Base-by-base conservation (phyloP, 2,113 vertebrate genomes). In the Saiga tatarica region DNA sequence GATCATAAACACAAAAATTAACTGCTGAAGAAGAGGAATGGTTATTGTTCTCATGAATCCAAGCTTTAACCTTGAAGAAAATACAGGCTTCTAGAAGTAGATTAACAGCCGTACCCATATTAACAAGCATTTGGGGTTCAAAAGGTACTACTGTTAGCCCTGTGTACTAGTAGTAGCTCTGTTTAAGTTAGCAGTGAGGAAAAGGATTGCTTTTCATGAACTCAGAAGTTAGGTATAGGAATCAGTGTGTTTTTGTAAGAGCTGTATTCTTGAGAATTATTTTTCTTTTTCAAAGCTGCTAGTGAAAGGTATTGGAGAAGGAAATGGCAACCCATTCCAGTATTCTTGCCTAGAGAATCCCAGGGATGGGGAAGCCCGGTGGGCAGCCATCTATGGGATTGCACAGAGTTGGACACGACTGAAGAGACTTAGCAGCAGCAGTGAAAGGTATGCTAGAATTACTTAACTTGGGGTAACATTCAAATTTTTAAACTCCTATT, bases 1-100 rank as follows among this genome's bases (percentile, higher is more conserved):
- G 52, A 74, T 79, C 13, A 97, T 26, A n/a, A 97, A 94, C 36
- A 74, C 25, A 67, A 92, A 93, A 89, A 62, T 30, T 93, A 50
- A 89, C 19, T 12, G 23, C 55, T 87, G 42, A 83, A 4, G 26
- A 62, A 87, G 50, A 84, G 13, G 14, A 64, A 50, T 52, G 47
- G 15, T 62, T 57, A 67, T 7, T 30, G 4, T 42, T 59, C 16
- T 91, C 39, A 50, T 2, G 55, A 52, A 64, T 47, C 25, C 11
- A 53, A 59, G 45, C 26, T 82, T 62, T 89, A 83, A 71, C 50
- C 21, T 25, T 36, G 25, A 95, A 50, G 42, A 7, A 82, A 87
- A 74, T 25, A 3, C 16, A 30, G 23, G 52, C 21, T 97, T 60
- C 79, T 57, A 52, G 42, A 67, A 33, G 25, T 11, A 57, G 26